Conservation (phyloP, 2,113 vertebrate genomes). For the Lasiurus cinereus region DNA sequence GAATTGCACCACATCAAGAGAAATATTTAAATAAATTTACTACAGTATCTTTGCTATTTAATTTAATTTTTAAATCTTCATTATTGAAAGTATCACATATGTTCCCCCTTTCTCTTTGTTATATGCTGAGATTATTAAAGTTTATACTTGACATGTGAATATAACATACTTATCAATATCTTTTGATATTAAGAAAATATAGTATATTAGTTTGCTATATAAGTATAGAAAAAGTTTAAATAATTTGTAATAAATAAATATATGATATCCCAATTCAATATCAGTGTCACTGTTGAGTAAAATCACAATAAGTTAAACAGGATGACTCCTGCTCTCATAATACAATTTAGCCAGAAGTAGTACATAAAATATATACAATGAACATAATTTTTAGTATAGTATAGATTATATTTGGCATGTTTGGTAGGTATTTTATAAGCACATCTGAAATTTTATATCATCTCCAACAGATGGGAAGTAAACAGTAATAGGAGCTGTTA, state of each 20-base stretch:
- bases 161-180: background rate
- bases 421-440: slow-evolving; percentile 77
- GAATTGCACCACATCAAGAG: background rate
- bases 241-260: background rate
- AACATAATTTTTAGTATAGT: slow-evolving; percentile 74
- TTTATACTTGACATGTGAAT: background rate
- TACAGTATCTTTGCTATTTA: background rate
- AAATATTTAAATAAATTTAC: background rate
- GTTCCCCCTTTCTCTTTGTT: too few relatives aligned
- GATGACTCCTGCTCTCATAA: slow-evolving; percentile 55
- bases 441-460: slow-evolving; percentile 78
- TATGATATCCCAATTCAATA: slow-evolving; percentile 12
- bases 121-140: slow-evolving; percentile 1
- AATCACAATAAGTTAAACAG: slow-evolving; percentile 59
- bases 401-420: slow-evolving; percentile 78
- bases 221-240: slow-evolving; percentile 11
- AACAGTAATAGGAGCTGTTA: slow-evolving; percentile 78
- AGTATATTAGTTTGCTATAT: background rate
- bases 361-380: slow-evolving; percentile 69
- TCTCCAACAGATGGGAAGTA: slow-evolving; percentile 80
- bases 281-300: slow-evolving; percentile 14
- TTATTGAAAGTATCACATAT: too few relatives aligned
- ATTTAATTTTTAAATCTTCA: too few relatives aligned
- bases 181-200: slow-evolving; percentile 35
- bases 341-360: slow-evolving; percentile 62